Conservation (phyloP, 2,888 invertebrate genomes). For the Poecilus cupreus region DNA sequence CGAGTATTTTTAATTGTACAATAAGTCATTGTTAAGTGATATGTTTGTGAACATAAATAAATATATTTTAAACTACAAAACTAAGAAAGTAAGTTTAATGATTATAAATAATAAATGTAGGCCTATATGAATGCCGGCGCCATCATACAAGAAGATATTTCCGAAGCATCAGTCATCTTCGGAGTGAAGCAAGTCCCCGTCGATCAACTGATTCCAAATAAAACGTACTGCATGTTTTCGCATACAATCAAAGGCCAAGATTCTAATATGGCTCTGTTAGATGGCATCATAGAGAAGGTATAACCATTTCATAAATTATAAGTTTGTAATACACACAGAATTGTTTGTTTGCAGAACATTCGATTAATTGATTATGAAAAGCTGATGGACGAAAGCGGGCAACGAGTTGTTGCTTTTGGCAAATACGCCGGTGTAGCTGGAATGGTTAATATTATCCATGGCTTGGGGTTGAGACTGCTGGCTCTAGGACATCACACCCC, state of each 20-base stretch:
- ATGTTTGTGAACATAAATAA: too few relatives aligned
- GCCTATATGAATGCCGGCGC: slow-evolving; percentile 95
- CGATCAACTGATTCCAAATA: slow-evolving; percentile 93
- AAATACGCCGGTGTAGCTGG: slow-evolving; percentile 99
- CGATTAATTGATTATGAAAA: slow-evolving; percentile 98
- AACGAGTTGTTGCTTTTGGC: slow-evolving; percentile 97
- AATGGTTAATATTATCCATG: slow-evolving; percentile 98
- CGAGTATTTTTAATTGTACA: too few relatives aligned
- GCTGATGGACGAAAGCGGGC: slow-evolving; percentile 90
- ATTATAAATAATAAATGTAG: slow-evolving; percentile 71
- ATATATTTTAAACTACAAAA: too few relatives aligned
- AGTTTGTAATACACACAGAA: too few relatives aligned
- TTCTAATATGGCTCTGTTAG: slow-evolving; percentile 97
- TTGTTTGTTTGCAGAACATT: slow-evolving; percentile 86
- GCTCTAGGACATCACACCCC: slow-evolving; percentile 99
- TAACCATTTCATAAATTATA: too few relatives aligned
- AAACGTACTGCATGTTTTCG: slow-evolving; percentile 99
- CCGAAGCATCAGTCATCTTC: slow-evolving; percentile 96
- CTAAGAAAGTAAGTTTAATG: neutral
- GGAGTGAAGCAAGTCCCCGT: slow-evolving; percentile 98
- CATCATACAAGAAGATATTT: slow-evolving; percentile 95
- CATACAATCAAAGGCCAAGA: slow-evolving; percentile 99
- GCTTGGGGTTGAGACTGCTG: slow-evolving; percentile 92
- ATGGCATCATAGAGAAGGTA: slow-evolving; percentile 94
- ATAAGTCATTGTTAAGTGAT: too few relatives aligned